These are phyloP conservation scores for Pterocles orientalis DNA, from an alignment of 2,113 vertebrate species.

Conservation along the genomic window DNA sequence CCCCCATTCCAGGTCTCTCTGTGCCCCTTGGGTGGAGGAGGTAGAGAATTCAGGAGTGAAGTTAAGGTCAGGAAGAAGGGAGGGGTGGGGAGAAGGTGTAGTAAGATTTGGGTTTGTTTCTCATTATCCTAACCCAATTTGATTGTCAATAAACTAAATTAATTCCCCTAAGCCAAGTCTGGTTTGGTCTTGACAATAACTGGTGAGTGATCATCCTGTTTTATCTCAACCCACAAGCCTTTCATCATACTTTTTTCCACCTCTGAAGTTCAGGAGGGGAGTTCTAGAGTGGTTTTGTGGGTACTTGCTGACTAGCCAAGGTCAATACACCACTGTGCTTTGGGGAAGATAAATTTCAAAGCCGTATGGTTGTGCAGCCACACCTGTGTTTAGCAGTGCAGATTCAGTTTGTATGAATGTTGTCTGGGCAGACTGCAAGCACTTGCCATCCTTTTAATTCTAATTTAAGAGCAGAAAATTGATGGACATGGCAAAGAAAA, in stretches of 20 bases:
- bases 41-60: background rate
- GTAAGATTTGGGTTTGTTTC: background rate
- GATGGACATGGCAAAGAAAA: background rate
- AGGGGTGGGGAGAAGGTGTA: accelerated
- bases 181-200: background rate
- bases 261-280: background rate
- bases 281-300: background rate
- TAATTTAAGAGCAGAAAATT: background rate
- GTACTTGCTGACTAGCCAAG: background rate
- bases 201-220: background rate
- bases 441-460: background rate
- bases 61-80: background rate
- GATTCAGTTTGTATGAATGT: background rate
- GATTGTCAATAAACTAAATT: background rate
- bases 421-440: background rate
- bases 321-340: background rate
- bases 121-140: background rate
- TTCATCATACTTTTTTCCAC: background rate
- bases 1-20: accelerated
- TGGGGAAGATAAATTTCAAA: background rate
- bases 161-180: background rate
- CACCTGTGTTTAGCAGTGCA: background rate
- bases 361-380: background rate
- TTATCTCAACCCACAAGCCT: accelerated
- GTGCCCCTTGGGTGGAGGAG: accelerated